Percentiles rank a stretch among this genome's conserved stretches.
Evolutionary conservation across 1,140 invertebrate genomes (phyloP).

Genomic region (Drosophila jambulina): DNA sequence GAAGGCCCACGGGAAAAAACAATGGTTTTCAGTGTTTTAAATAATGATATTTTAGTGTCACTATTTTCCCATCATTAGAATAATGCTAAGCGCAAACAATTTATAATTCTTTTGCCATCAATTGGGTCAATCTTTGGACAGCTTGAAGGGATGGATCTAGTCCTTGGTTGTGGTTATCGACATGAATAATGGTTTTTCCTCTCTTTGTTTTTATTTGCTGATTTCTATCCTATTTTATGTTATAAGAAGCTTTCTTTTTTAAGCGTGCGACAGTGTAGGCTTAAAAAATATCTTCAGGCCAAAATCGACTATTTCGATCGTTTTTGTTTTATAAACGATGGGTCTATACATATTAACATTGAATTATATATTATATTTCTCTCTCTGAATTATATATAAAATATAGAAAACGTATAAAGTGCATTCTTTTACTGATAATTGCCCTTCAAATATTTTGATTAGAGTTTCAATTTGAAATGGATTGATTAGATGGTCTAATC

Average conservation of each 20-base stretch:
- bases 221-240: neutral
- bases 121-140: slow-evolving; percentile 3
- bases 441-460: no score
- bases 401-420: no score
- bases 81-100: neutral
- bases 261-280: neutral
- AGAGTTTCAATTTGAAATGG: no score
- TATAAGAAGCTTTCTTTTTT: neutral
- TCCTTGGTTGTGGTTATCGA: neutral
- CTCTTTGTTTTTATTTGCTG: neutral
- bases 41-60: slow-evolving; percentile 4
- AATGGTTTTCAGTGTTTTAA: neutral
- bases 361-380: no score
- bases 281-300: neutral
- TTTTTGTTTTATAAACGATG: no score
- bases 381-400: no score
- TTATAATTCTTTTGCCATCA: slow-evolving; percentile 11
- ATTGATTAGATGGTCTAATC: no score
- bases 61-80: neutral
- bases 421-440: no score
- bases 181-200: slow-evolving; percentile 7
- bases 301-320: neutral
- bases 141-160: neutral
- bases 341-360: no score
- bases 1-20: neutral